Evolutionary conservation across 1,140 invertebrate species (phyloP).

Genomic region (Brachionus rubens): DNA sequence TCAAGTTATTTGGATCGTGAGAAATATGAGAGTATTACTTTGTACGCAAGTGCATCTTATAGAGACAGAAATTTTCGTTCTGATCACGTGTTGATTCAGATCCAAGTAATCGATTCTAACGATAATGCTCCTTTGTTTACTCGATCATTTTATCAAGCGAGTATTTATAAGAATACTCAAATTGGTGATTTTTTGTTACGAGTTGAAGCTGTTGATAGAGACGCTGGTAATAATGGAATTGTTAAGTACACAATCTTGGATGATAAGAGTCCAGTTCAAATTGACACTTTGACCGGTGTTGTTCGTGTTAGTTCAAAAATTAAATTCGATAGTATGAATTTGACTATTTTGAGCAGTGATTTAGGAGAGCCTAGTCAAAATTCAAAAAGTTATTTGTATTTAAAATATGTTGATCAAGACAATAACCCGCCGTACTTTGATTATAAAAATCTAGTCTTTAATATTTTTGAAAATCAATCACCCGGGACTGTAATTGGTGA

Average conservation of each 20-base stretch:
- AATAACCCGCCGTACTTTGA: neutral
- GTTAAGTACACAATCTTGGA: constrained; percentile 5
- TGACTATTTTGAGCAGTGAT: neutral
- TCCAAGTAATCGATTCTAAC: constrained; percentile 24
- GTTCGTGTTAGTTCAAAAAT: neutral
- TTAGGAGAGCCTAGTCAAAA: neutral
- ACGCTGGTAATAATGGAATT: neutral
- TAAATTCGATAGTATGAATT: neutral
- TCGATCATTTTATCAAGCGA: neutral
- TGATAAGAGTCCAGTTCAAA: neutral
- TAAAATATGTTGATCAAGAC: neutral
- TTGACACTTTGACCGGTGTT: neutral
- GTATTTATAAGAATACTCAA: neutral
- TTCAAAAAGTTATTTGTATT: neutral
- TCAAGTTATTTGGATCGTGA: constrained; percentile 25
- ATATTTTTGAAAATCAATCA: neutral
- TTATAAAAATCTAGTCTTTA: neutral
- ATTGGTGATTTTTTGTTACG: neutral
- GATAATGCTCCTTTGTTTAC: constrained; percentile 32
- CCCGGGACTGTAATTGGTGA: neutral
- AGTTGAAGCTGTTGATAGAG: constrained; percentile 21
- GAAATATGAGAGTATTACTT: neutral
- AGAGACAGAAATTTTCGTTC: neutral
- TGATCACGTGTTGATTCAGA: constrained; percentile 26
- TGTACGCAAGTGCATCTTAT: constrained; percentile 23